These are phyloP conservation scores for Pseudomyrmex gracilis DNA, from an alignment of 1,140 invertebrate genomes.

Conservation along the genomic window DNA sequence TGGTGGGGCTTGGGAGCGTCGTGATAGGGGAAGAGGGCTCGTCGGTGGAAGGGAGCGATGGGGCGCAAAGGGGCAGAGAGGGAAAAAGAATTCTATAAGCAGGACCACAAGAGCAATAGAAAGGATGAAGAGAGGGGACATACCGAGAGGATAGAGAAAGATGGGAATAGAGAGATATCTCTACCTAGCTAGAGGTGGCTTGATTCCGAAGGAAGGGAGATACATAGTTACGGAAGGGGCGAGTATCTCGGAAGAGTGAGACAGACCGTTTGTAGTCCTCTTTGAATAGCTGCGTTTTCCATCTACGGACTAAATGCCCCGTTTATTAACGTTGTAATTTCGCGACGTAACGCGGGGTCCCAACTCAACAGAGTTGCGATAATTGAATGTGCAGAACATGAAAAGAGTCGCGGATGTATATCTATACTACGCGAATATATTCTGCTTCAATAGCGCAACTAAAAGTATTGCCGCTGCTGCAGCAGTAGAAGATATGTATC, in stretches of 20 bases:
- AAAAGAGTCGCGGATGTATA: background rate
- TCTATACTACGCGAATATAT: too few species aligned
- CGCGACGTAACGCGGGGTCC: conserved; percentile 25
- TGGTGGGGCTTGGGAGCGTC: conserved; percentile 67
- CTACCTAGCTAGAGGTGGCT: conserved; percentile 29
- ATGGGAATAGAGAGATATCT: conserved; percentile 28
- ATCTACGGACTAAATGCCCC: conserved; percentile 51
- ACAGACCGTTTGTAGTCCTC: conserved; percentile 36
- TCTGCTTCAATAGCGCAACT: too few species aligned
- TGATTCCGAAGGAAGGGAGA: conserved; percentile 14
- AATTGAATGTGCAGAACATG: conserved; percentile 33
- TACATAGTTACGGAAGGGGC: conserved; percentile 33
- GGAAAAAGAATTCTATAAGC: conserved; percentile 32
- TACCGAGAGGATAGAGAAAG: conserved; percentile 36
- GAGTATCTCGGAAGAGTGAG: conserved; percentile 54
- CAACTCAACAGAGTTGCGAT: conserved; percentile 3
- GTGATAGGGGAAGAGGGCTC: conserved; percentile 57
- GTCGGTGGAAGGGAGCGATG: conserved; percentile 41
- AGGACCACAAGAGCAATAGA: conserved; percentile 14
- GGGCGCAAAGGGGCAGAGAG: background rate
- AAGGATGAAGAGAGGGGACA: conserved; percentile 20
- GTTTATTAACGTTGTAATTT: conserved; percentile 63
- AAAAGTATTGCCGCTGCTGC: too few species aligned
- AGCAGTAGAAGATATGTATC: too few species aligned
- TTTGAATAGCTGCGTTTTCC: conserved; percentile 56